Evolutionary conservation across 2,888 invertebrate species (phyloP), one percentile per base, ranked within the genome.

Genomic region (Eugnorisma glareosa): DNA sequence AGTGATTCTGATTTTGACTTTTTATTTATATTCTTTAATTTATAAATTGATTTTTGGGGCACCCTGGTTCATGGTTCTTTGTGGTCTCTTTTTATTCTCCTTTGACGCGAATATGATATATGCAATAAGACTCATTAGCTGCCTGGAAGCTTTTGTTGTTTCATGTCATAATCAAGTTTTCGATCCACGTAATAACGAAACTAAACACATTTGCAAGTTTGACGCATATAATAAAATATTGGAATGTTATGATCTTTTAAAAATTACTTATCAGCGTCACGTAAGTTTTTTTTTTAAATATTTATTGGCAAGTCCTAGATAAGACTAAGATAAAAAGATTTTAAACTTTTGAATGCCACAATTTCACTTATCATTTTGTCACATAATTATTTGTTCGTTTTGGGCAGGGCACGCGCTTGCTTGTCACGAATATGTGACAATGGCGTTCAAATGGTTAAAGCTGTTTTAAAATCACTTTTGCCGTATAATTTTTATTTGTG

Each of bases 81-180:
- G 40, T 40, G n/a, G n/a, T 51, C 1, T 67, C 0, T 2, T 61
- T 18, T 35, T 67, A 51, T n/a, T 77, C 18, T 67, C 35, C 1
- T 59, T 67, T 61, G 77, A 77, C 31, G 51, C 54, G 24, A 73
- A 75, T 64, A 73, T 75, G 35, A 43, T 75, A 18, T 73, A 73
- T 10, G 51, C 77, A 31, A 61, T 76, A 8, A 61, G 51, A 51
- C n/a, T 76, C 11, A 43, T 77, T 18, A 24, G 21, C 4, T 43
- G 48, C n/a, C 24, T 76, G 11, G 57, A 77, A 76, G 35, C 18
- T 8, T 77, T 61, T 61, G 35, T 35, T 35, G 7, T 45, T n/a
- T 35, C 21, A 24, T 67, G 61, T 61, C 51, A 43, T 61, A 18
- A 24, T 11, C 48, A 67, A 43, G 48, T 51, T n/a, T 61, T 67